A percentile compares a stretch with the other conserved stretches of the same genome.
Evolutionary conservation across 2,888 invertebrate species (phyloP).

Genomic region (Drosophila ustulata): DNA sequence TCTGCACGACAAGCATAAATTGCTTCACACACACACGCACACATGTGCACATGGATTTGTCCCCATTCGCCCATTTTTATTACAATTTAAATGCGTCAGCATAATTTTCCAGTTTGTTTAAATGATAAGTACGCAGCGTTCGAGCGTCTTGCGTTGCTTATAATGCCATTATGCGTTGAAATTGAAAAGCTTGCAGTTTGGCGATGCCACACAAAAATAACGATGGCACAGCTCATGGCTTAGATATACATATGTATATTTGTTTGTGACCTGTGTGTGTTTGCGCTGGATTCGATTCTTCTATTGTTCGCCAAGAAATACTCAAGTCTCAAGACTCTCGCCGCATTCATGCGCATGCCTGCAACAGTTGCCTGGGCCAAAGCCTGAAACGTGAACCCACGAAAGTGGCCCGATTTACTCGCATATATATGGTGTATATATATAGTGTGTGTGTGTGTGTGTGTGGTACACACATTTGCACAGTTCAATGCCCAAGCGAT

Average conservation of each 20-base stretch:
- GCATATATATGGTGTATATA: slow-evolving; percentile 10
- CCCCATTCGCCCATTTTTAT: slow-evolving; percentile 48
- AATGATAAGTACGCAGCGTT: slow-evolving; percentile 44
- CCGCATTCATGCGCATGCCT: slow-evolving; percentile 64
- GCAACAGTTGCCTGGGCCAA: slow-evolving; percentile 45
- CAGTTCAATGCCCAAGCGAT: slow-evolving; percentile 76
- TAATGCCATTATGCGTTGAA: slow-evolving; percentile 30
- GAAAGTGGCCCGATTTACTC: slow-evolving; percentile 16
- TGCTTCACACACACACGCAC: slow-evolving; percentile 40
- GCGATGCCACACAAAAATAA: slow-evolving; percentile 12
- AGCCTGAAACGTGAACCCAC: slow-evolving; percentile 23
- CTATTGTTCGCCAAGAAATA: slow-evolving; percentile 41
- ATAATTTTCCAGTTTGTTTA: slow-evolving; percentile 65
- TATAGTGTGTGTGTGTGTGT: neutral
- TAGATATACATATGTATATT: slow-evolving; percentile 18
- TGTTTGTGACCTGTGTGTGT: slow-evolving; percentile 25
- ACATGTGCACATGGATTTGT: neutral
- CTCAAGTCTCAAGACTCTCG: slow-evolving; percentile 36
- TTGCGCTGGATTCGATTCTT: slow-evolving; percentile 48
- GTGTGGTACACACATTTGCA: slow-evolving; percentile 54
- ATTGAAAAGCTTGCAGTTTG: slow-evolving; percentile 64
- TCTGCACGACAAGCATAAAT: slow-evolving; percentile 75
- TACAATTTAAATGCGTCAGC: slow-evolving; percentile 74
- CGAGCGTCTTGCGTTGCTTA: slow-evolving; percentile 29
- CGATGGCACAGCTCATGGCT: slow-evolving; percentile 1